Base-by-base conservation (phyloP, 2,888 invertebrate species). In the Nezara viridula region DNA sequence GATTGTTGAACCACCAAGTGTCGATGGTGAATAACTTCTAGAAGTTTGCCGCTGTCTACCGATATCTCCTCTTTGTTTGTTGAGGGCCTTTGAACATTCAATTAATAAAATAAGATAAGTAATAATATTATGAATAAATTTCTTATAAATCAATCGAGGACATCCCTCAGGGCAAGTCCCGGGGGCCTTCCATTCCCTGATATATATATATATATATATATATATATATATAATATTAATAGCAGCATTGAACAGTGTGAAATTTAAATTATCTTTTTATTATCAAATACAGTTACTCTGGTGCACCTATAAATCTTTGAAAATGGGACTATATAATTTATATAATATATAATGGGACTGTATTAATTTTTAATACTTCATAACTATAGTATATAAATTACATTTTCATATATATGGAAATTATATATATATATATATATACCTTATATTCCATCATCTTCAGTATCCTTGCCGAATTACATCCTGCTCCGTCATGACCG, bases 21-120 rank as follows among this genome's bases (percentile, higher is more conserved):
- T 90, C n/a, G 91, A 91, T 32, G 91, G 91, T 12, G 91, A 91
- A 88, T 91, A 91, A 89, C 91, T 92, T 87, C 91, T 89, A 21
- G 91, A 88, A 32, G 90, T 86, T 66, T 86, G 85, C 85, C 90
- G 40, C 49, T 47, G 87, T 12, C 88, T 89, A 55, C 60, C 90
- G 16, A 88, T 52, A 14, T 90, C 90, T 32, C 89, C 89, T 32
- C 90, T 90, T 19, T 91, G 91, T 89, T 91, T 91, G 88, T 91
- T 91, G 81, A 92, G 88, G 47, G 92, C 92, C 91, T 92, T 90
- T 87, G 77, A 81, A 81, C 12, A 47, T 81, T 81, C 88, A 32
- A 86, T 60, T 27, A 60, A 27, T 16, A 60, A 27, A 60, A 60
- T 14, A 60, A 60, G 27, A 60, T 27, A 27, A 60, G 27, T 60